Evolutionary conservation across 2,888 invertebrate genomes (phyloP).

Genomic region (Drosophila testacea): DNA sequence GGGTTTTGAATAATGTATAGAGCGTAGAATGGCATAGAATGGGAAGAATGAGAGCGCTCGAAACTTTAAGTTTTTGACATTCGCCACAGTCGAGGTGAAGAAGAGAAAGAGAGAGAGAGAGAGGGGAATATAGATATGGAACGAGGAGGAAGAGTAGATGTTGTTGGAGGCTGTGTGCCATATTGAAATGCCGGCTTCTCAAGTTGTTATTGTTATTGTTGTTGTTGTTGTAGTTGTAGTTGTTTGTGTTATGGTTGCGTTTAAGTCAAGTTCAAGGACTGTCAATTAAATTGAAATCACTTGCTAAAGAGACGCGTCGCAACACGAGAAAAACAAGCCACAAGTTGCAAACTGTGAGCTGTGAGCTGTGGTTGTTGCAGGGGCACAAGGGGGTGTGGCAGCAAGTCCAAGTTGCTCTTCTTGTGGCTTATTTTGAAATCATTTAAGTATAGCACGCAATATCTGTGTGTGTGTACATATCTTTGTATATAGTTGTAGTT

Average conservation of each 20-base stretch:
- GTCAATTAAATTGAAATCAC: constrained; percentile 83
- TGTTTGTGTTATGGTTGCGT: constrained; percentile 70
- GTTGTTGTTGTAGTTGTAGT: constrained; percentile 32
- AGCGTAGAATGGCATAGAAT: constrained; percentile 37
- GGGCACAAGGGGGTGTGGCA: constrained; percentile 20
- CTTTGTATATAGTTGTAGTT: not conserved
- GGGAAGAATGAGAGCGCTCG: constrained; percentile 18
- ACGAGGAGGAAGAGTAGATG: not conserved
- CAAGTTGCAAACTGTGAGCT: constrained; percentile 29
- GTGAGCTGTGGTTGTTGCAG: constrained; percentile 8
- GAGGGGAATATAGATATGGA: not conserved
- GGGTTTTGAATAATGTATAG: constrained; percentile 47
- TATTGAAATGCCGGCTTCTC: constrained; percentile 55
- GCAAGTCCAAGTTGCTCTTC: constrained; percentile 27
- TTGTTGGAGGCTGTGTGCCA: constrained; percentile 31
- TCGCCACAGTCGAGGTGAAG: constrained; percentile 2
- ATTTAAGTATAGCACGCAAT: constrained; percentile 54
- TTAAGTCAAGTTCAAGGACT: constrained; percentile 83
- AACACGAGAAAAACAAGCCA: constrained; percentile 61
- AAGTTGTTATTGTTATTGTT: constrained; percentile 10
- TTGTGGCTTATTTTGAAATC: constrained; percentile 63
- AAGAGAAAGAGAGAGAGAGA: constrained; percentile 2
- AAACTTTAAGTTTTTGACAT: constrained; percentile 27
- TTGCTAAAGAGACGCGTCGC: constrained; percentile 70
- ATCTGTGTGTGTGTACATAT: constrained; percentile 3